Conservation (phyloP, 2,113 vertebrate species). For the Azemiops feae region DNA sequence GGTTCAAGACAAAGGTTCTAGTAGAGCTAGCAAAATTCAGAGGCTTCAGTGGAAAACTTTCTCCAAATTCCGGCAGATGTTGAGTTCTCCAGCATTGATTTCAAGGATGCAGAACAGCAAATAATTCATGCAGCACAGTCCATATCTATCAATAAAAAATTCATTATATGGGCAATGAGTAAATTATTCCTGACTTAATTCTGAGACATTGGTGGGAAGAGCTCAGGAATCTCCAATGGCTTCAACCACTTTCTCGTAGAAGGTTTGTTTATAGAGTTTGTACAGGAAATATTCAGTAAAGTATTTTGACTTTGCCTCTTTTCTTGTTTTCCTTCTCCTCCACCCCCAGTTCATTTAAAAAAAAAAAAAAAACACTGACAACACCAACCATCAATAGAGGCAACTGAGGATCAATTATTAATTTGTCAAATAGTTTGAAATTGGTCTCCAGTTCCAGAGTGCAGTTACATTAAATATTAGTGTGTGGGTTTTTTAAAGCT, state of each 20-base stretch:
- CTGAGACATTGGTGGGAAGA: neutral
- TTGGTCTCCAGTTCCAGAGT: neutral
- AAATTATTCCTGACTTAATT: neutral
- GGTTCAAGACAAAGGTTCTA: neutral
- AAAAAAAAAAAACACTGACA: neutral
- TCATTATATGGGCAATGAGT: neutral
- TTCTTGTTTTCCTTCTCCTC: neutral
- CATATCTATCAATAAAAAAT: neutral
- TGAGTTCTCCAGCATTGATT: neutral
- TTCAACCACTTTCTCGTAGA: neutral
- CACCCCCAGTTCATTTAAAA: neutral
- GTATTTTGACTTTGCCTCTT: neutral
- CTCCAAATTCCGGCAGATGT: neutral
- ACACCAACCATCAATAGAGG: neutral
- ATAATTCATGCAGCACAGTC: neutral
- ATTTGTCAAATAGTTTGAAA: slow-evolving; percentile 27
- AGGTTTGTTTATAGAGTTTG: neutral
- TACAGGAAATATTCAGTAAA: neutral
- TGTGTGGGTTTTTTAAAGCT: neutral
- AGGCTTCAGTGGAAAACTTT: neutral
- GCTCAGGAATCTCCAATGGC: neutral
- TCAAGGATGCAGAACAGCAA: neutral
- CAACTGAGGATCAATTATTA: neutral
- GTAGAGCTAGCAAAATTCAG: neutral
- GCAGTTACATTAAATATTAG: slow-evolving; percentile 12